Evolutionary conservation across 2,888 invertebrate genomes (phyloP), one percentile per base, ranked within the genome.

Genomic region (Lepetodrilus schrolli): DNA sequence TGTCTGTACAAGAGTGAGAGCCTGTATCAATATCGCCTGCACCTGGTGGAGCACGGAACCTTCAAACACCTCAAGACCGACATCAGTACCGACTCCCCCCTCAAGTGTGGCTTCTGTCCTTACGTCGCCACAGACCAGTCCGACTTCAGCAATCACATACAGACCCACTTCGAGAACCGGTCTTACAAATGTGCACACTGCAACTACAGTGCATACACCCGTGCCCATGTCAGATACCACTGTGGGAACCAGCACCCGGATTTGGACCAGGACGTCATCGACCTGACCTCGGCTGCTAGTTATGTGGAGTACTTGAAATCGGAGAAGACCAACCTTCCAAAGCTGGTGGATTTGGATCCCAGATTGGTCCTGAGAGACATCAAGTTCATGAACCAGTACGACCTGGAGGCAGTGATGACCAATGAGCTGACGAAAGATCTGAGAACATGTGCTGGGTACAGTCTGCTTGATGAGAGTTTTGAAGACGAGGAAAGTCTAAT

Each of bases 131-230:
- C 69, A 1, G 77, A 79, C 70, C 79, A 80, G 10, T 73, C 74
- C 7, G 84, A 84, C 36, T 83, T 83, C 47, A 82, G 80, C 30
- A 30, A 43, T 0, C 86, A 86, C 69, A 77, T 82, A 21, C 78
- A 79, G 17, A 73, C 74, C n/a, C 86, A 86, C 70, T 74, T 83
- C 23, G 78, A 73, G 17, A 76, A 78, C 5, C 70, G 81, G 21
- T 77, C 76, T 5, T 84, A 73, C 65, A 80, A 80, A 37, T 86
- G 86, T 76, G 81, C 78, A 3, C 81, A 84, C 70, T 86, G 86
- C 70, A 72, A 74, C 21, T 80, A 76, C 48, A 76, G 78, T 21
- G 74, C 76, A 20, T 80, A 76, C 66, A 66, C 49, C 13, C 71
- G 68, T 21, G 66, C 68, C n/a, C 73, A 77, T 43, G 74, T 82